Evolutionary conservation across 2,113 vertebrate species (phyloP).

Genomic region (Seriola rivoliana): DNA sequence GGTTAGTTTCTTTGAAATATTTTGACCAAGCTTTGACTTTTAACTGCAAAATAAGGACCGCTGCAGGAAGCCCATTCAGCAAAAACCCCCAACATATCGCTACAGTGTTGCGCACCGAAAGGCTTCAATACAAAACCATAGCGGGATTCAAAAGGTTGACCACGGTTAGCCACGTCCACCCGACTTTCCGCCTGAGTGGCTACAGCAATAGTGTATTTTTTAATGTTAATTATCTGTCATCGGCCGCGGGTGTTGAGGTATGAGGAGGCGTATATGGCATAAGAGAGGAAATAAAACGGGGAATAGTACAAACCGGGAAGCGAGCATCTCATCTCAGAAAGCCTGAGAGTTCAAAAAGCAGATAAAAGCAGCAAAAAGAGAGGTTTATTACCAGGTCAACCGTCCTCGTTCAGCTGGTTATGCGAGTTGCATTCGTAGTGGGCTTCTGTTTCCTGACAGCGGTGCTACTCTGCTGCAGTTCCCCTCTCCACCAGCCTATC

Average conservation of each 20-base stretch:
- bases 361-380: background rate
- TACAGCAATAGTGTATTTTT: conserved; percentile 23
- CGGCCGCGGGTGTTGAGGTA: conserved; percentile 15
- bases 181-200: conserved; percentile 34
- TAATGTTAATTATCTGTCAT: conserved; percentile 56
- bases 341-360: background rate
- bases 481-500: conserved; percentile 70
- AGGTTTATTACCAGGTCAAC: conserved; percentile 68
- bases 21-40: conserved; percentile 21
- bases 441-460: conserved; percentile 76
- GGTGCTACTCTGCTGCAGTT: conserved; percentile 72
- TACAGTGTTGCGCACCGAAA: background rate
- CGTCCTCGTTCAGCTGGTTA: conserved; percentile 58
- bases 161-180: conserved; percentile 42
- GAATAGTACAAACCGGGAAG: background rate
- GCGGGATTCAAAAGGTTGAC: background rate
- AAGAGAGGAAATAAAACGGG: too few relatives aligned
- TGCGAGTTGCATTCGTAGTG: conserved; percentile 61
- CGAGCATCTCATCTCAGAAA: background rate
- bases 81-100: background rate
- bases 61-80: conserved; percentile 23
- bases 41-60: conserved; percentile 1
- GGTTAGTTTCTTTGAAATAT: conserved; percentile 15
- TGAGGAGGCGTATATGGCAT: background rate
- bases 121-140: background rate